Conservation (phyloP, 2,113 vertebrate species). For the Otocyon megalotis region DNA sequence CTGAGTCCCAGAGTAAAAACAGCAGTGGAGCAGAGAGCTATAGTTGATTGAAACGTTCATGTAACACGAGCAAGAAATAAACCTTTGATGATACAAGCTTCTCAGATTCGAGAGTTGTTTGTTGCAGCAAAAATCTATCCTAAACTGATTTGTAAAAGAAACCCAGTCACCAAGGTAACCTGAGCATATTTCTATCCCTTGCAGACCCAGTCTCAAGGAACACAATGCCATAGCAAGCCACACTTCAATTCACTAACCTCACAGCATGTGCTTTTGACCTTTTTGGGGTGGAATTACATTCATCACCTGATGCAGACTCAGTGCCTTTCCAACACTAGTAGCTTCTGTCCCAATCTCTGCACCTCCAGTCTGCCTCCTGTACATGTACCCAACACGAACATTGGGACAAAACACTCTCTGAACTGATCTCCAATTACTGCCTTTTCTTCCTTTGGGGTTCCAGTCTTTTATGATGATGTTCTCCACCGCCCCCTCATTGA, state of each 20-base stretch:
- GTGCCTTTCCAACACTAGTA: background rate
- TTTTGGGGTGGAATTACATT: conserved; percentile 4
- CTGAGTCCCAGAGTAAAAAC: background rate
- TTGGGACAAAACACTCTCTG: background rate
- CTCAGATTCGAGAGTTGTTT: background rate
- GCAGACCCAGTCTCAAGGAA: background rate
- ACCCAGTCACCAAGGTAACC: background rate
- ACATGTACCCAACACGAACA: background rate
- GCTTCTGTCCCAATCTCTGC: conserved; percentile 49
- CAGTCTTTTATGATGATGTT: background rate
- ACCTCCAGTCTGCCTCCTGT: background rate
- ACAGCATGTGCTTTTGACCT: conserved; percentile 12
- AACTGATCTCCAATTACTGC: background rate
- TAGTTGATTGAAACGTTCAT: background rate
- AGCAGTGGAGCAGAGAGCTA: background rate
- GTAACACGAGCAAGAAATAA: background rate
- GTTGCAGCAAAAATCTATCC: background rate
- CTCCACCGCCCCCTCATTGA: background rate
- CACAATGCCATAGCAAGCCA: background rate
- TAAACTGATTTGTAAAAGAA: background rate
- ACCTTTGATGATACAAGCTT: background rate
- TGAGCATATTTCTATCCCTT: background rate
- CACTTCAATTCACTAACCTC: background rate
- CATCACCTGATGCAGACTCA: background rate
- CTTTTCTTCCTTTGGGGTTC: background rate